Evolutionary conservation across 2,888 invertebrate genomes (phyloP), one percentile per base, ranked within the genome.

Genomic region (Pyralis farinalis): DNA sequence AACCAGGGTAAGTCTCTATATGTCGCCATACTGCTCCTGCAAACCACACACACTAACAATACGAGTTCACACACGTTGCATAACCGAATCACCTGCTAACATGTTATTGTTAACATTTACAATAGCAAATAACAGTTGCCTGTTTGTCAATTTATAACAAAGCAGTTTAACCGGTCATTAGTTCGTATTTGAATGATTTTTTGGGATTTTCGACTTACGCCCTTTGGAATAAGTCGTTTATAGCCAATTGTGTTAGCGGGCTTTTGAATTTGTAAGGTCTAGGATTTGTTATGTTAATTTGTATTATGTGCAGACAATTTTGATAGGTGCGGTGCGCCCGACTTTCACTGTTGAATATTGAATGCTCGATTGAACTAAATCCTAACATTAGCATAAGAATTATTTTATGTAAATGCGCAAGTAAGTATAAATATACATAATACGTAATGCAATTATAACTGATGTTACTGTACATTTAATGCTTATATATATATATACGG

Each of bases 141-240:
- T 22, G 6, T 22, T 40, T 3, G 65, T 72, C 62, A 71, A 71
- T 58, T 63, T 51, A 53, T 64, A 64, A 76, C 78, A 75, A 79
- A 73, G 65, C 68, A 55, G 71, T 72, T 78, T 76, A 73, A 71
- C 71, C 82, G 73, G 56, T 74, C 82, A 83, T 85, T 85, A 78
- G 71, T 68, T 77, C 71, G 71, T 73, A 71, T 76, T 75, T 68
- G 71, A 72, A 58, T 12, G 35, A 36, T 30, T 35, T 43, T 44
- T 40, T 35, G 29, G n/a, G 40, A 42, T 40, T 44, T 42, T 28
- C 34, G 22, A 49, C 44, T 39, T 21, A 44, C 39, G 12, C 7
- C 30, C 28, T 11, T 11, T 40, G 47, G 31, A 34, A 44, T 49
- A 47, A 28, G n/a, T 7, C 20, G 16, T 16, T 16, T 16, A 16